A percentile compares a stretch with the other conserved stretches of the same genome.
Conservation (phyloP, 2,888 invertebrate genomes). For the Aphodius sticticus region DNA sequence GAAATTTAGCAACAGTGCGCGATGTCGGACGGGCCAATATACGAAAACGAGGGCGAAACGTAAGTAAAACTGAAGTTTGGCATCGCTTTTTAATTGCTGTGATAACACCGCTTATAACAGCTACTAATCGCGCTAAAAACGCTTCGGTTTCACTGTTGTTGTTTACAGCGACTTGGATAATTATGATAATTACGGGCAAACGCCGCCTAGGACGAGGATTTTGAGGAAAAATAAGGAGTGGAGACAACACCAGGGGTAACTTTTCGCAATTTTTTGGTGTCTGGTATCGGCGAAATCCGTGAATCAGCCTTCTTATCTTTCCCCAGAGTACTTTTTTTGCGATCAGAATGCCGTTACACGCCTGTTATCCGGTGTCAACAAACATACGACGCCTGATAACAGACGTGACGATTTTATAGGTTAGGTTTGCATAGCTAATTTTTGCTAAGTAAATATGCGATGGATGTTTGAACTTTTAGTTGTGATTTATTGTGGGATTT, state of each 20-base stretch:
- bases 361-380: not conserved
- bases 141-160: conserved; percentile 17
- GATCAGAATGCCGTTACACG: not conserved
- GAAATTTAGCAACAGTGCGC: not conserved
- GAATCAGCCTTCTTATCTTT: not conserved
- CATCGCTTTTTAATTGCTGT: conserved; percentile 17
- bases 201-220: conserved; percentile 80
- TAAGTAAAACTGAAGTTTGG: conserved; percentile 26
- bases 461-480: not conserved
- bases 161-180: conserved; percentile 53
- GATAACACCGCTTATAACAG: conserved; percentile 18
- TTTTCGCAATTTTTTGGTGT: not conserved
- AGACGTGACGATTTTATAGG: not conserved
- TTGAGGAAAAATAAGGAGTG: conserved; percentile 62
- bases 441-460: not conserved
- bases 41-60: conserved; percentile 31
- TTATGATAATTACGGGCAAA: conserved; percentile 75
- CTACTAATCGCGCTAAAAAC: conserved; percentile 35
- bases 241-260: conserved; percentile 67
- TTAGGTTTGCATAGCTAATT: not conserved
- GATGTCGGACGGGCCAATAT: conserved; percentile 6
- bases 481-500: not conserved
- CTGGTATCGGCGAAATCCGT: not conserved
- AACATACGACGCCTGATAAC: not conserved
- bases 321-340: not conserved